Percentiles rank a stretch among this genome's conserved stretches.
These are phyloP conservation scores for Leptinotarsa juncta DNA, from an alignment of 2,888 invertebrate genomes.

Conservation along the genomic window DNA sequence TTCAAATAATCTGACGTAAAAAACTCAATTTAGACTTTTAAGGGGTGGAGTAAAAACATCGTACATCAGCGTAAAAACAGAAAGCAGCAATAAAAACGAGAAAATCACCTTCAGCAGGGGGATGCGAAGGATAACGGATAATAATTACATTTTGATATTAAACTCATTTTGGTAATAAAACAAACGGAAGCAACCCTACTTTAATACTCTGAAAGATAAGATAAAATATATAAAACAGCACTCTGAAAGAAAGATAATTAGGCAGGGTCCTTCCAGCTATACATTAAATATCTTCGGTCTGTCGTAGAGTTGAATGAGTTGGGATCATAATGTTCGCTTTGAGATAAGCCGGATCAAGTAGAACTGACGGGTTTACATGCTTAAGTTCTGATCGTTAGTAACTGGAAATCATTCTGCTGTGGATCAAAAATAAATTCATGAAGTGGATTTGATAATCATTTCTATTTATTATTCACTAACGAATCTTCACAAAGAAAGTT, in stretches of 20 bases:
- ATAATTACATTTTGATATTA: slow-evolving; percentile 53
- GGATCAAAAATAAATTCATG: too few species aligned
- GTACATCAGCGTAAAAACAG: slow-evolving; percentile 34
- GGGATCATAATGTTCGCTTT: slow-evolving; percentile 32
- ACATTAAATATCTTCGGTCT: slow-evolving; percentile 39
- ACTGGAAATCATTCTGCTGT: too few species aligned
- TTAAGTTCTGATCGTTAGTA: neutral
- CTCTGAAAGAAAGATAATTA: slow-evolving; percentile 45
- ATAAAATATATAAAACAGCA: slow-evolving; percentile 46
- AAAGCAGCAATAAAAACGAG: slow-evolving; percentile 36
- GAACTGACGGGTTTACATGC: slow-evolving; percentile 19
- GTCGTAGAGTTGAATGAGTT: slow-evolving; percentile 20
- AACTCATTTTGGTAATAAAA: slow-evolving; percentile 52
- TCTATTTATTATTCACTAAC: too few species aligned
- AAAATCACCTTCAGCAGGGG: slow-evolving; percentile 38
- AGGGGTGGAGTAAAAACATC: slow-evolving; percentile 33
- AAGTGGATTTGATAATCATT: too few species aligned
- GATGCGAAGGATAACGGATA: slow-evolving; percentile 49
- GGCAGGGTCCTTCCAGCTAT: slow-evolving; percentile 38
- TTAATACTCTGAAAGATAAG: slow-evolving; percentile 49
- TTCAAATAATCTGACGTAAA: neutral
- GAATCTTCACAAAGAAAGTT: too few species aligned
- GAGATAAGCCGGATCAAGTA: slow-evolving; percentile 29
- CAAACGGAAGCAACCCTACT: slow-evolving; percentile 46
- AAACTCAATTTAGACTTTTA: neutral